phyloP scores from a whole-genome alignment of 2,113 vertebrate species.

The Channa maculata region DNA sequence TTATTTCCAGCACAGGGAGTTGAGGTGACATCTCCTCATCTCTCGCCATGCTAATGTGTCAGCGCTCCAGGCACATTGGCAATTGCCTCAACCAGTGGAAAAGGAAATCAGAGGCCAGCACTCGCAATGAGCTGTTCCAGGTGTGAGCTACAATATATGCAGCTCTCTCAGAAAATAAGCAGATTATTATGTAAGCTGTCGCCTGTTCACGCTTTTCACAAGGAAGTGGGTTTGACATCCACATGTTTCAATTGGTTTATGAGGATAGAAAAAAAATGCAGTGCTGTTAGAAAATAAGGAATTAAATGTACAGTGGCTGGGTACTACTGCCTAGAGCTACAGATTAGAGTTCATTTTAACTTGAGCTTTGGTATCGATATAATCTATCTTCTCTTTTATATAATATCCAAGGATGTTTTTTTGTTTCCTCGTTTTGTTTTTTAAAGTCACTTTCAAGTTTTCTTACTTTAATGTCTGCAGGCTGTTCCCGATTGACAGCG shows the following conservation, averaged over 20 bases:
- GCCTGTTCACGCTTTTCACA: conserved; percentile 30
- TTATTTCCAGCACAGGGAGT: conserved; percentile 18
- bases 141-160: conserved; percentile 47
- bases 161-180: conserved; percentile 39
- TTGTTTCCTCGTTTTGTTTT: background rate
- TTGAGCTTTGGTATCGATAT: conserved; percentile 20
- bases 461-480: background rate
- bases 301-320: conserved; percentile 39
- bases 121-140: conserved; percentile 41
- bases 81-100: conserved; percentile 37
- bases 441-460: background rate
- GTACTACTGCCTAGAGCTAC: conserved; percentile 14
- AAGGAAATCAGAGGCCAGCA: conserved; percentile 36
- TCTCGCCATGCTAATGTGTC: conserved; percentile 53
- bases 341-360: conserved; percentile 38
- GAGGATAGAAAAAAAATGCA: background rate
- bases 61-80: conserved; percentile 45
- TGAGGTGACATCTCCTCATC: conserved; percentile 53
- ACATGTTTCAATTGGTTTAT: conserved; percentile 50
- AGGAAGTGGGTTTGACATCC: conserved; percentile 55
- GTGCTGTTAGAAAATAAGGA: conserved; percentile 33
- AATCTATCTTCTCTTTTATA: conserved; percentile 7
- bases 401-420: background rate
- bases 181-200: conserved; percentile 63
- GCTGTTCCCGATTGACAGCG: conserved; percentile 24